Base-by-base conservation (phyloP, 2,797 vertebrate genomes). In the Crenuchus spilurus region DNA sequence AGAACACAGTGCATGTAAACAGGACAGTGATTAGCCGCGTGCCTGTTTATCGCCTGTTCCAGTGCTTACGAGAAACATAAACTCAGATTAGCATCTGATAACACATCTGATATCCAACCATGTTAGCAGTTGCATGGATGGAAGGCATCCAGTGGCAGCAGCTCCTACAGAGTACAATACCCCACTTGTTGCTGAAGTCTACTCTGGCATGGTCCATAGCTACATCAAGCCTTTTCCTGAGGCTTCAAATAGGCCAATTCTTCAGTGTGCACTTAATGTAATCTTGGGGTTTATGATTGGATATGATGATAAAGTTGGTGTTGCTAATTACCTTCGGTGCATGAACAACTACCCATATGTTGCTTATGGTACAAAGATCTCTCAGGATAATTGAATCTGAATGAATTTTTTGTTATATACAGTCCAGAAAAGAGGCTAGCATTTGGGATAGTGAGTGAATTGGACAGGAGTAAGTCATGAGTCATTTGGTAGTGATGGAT, bases 1-100 rank as follows among this genome's bases (percentile, higher is more conserved):
- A 75, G 16, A 85, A 85, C 73, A 84, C 83, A 79, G 77, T 80
- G 82, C 83, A 84, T 81, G 76, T 83, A 78, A 86, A 87, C 75
- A 70, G 66, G 4, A 64, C 76, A 62, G 77, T 83, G 84, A 84
- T 87, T 84, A 84, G 83, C 62, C 26, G 74, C n/a, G 33, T 44
- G 73, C 70, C 41, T 77, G 58, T 79, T 87, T 84, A 87, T 86
- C 83, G 52, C 51, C 73, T 72, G 69, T 69, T 69, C 63, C 68
- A 46, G 54, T 72, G 74, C 72, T 76, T 70, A 62, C 6, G 33
- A 62, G 64, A 73, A 57, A 52, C 64, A 65, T 48, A 70, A 76
- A 80, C 68, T 72, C 58, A 66, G 75, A 80, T 70, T 69, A 72
- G 63, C 77, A 70, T 75, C 78, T 80, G 68, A 82, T 77, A 82